Evolutionary conservation across 2,888 invertebrate species (phyloP).

Genomic region (Junonia oenone): DNA sequence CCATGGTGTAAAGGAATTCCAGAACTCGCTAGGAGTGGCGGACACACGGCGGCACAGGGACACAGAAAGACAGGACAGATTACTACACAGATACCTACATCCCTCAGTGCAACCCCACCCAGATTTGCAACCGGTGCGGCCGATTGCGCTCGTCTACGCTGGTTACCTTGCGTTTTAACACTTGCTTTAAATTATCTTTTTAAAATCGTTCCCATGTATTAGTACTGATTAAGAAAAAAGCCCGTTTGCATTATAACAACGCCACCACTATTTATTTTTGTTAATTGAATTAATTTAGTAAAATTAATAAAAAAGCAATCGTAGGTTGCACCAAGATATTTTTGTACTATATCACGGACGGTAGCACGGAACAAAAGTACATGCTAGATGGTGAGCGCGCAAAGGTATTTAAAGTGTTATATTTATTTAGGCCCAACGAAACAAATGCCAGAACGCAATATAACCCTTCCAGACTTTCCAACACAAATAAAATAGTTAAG

Average conservation of each 20-base stretch:
- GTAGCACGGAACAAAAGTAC: slow-evolving; percentile 39
- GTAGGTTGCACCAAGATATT: slow-evolving; percentile 59
- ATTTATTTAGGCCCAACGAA: slow-evolving; percentile 53
- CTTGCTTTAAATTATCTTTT: slow-evolving; percentile 50
- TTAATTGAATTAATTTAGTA: slow-evolving; percentile 29
- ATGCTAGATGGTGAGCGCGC: slow-evolving; percentile 61
- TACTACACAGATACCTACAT: slow-evolving; percentile 81
- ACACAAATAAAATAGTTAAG: slow-evolving; percentile 79
- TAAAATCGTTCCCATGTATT: slow-evolving; percentile 39
- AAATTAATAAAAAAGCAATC: slow-evolving; percentile 17
- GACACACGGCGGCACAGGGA: slow-evolving; percentile 85
- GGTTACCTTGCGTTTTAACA: slow-evolving; percentile 78
- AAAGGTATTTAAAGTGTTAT: slow-evolving; percentile 49
- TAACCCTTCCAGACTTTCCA: slow-evolving; percentile 76
- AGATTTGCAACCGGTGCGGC: slow-evolving; percentile 66
- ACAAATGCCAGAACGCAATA: slow-evolving; percentile 79
- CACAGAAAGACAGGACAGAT: slow-evolving; percentile 84
- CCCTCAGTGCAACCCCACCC: slow-evolving; percentile 80
- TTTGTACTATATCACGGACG: slow-evolving; percentile 19
- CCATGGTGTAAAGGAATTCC: slow-evolving; percentile 99
- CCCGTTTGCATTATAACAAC: slow-evolving; percentile 79
- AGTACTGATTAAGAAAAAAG: slow-evolving; percentile 54
- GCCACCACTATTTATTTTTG: slow-evolving; percentile 49
- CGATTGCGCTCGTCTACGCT: slow-evolving; percentile 71
- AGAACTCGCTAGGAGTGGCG: slow-evolving; percentile 95